Evolutionary conservation across 2,888 invertebrate genomes (phyloP), one percentile per base, ranked within the genome.

Genomic region (Phalera bucephala): DNA sequence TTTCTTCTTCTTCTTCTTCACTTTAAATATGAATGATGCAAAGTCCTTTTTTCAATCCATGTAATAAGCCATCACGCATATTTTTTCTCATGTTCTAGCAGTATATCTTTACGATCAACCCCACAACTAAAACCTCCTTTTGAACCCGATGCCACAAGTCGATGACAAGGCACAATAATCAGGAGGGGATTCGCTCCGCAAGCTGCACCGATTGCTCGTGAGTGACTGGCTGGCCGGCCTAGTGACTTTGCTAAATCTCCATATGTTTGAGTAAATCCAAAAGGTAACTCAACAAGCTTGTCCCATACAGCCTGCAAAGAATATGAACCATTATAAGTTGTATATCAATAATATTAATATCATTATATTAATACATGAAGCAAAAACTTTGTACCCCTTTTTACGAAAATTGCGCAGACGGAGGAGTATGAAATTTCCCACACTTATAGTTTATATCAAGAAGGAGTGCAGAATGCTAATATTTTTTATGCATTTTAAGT

Each of bases 91-190:
- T 80, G 80, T 23, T 88, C 64, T 38, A 90, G 66, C 30, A 93
- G 61, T 91, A 91, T 91, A 36, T 83, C 79, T 48, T 91, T 91
- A 49, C 92, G 86, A 14, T 91, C 88, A 9, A 87, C 61, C 1
- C 90, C 87, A 49, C 91, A 78, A 22, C 85, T 91, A 55, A 89
- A 92, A 2, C 92, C 92, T 21, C 87, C 88, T 35, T 75, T 78
- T 1, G 81, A 73, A 1, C 52, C 56, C 6, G 74, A 56, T 13
- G 81, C 80, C 1, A 88, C 67, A 1, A 90, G 31, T 26, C 90
- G 64, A 36, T 90, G 90, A 45, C 90, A 89, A 1, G 90, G 89
- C 15, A 88, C 65, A 0, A 90, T 62, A 22, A 90, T 33, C 6
- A 85, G 26, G 36, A 82, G 77, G 0, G 72, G 45, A 47, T 90